Percentiles rank a stretch among this genome's conserved stretches.
Evolutionary conservation across 2,888 invertebrate genomes (phyloP).

Genomic region (Torymus auratus): DNA sequence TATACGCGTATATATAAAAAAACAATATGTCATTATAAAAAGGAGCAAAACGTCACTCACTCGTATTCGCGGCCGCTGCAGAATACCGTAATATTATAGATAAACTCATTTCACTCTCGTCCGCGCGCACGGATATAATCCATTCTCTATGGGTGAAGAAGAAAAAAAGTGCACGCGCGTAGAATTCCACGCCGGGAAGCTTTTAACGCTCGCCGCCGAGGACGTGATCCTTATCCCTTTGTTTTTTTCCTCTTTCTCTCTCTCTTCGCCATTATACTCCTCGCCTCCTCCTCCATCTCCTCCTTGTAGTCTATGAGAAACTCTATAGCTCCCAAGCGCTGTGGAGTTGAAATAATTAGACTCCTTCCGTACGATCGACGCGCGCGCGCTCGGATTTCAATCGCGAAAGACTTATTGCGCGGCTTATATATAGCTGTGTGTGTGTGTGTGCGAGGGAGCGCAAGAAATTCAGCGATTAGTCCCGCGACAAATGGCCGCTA

Average conservation of each 20-base stretch:
- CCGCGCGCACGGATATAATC: no score
- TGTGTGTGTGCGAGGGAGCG: no score
- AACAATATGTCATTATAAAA: no score
- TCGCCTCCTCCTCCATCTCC: background rate
- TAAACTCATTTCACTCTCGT: no score
- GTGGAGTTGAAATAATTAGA: constrained; percentile 51
- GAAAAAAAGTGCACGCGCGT: constrained; percentile 1
- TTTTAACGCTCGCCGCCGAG: background rate
- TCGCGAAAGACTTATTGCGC: background rate
- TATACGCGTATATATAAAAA: no score
- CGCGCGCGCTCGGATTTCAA: constrained; percentile 39
- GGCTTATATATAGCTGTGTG: background rate
- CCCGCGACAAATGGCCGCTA: background rate
- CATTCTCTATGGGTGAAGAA: background rate
- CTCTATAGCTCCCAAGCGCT: background rate
- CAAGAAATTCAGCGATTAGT: constrained; percentile 18
- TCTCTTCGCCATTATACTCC: background rate
- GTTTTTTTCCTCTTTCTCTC: constrained; percentile 9
- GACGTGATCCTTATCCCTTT: constrained; percentile 28
- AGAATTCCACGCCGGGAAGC: background rate
- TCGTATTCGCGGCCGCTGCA: no score
- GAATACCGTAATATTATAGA: no score
- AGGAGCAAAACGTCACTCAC: no score
- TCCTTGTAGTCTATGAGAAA: constrained; percentile 35
- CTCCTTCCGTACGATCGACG: constrained; percentile 11